A percentile compares a stretch with the other conserved stretches of the same genome.
Evolutionary conservation across 2,888 invertebrate genomes (phyloP).

Genomic region (Saturnia pavonia): DNA sequence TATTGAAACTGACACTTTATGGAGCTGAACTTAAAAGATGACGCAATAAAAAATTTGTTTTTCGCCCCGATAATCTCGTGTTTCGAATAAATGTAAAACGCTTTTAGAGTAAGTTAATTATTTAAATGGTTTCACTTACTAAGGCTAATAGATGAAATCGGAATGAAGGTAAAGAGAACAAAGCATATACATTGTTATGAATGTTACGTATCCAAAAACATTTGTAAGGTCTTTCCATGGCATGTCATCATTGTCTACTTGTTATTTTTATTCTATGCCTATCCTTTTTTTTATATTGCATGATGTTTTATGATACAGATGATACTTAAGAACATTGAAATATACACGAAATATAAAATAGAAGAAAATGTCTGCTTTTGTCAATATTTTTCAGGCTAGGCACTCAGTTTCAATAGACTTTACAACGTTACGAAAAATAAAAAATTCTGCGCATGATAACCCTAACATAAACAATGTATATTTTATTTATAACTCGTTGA

Average conservation of each 20-base stretch:
- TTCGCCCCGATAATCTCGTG: background rate
- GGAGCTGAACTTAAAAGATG: background rate
- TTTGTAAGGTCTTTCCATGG: background rate
- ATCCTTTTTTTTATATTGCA: background rate
- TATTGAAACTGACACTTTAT: background rate
- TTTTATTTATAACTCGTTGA: slow-evolving; percentile 7
- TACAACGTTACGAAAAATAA: background rate
- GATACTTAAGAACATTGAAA: too few relatives aligned
- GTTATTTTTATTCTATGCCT: background rate
- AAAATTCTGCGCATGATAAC: background rate
- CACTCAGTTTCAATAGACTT: background rate
- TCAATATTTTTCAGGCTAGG: too few relatives aligned
- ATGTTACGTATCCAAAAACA: background rate
- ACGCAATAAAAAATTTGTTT: background rate
- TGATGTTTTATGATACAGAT: background rate
- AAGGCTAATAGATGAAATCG: background rate
- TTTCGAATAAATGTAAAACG: background rate
- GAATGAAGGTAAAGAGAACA: background rate
- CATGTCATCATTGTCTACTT: background rate
- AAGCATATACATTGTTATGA: background rate
- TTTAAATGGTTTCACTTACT: background rate
- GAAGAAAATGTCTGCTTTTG: too few relatives aligned
- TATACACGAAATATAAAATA: too few relatives aligned
- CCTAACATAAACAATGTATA: background rate
- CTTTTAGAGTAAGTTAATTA: background rate